Evolutionary conservation across 2,888 invertebrate species (phyloP), one percentile per base, ranked within the genome.

Genomic region (Cyrtodaria siliqua): DNA sequence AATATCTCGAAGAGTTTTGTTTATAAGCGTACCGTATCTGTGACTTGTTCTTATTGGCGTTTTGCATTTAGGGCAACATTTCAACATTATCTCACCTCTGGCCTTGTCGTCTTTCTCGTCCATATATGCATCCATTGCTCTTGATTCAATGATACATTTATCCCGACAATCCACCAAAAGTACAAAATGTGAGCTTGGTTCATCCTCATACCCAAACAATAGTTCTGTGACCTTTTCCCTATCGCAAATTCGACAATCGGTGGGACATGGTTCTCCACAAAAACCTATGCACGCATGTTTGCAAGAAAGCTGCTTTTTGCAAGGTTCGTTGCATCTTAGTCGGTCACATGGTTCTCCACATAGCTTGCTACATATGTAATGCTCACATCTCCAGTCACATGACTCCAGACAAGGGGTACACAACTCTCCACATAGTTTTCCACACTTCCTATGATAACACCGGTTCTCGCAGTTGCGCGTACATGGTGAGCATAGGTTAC

Each of bases 211-310:
- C 1, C 94, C 94, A 81, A 94, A 93, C 38, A 94, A 91, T 18
- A 94, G 81, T 44, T 89, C 87, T 14, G 75, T 83, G 1, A 82
- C 76, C 44, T 78, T 86, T 6, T 91, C 87, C 24, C 86, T 67
- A 60, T 94, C 87, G 92, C 96, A 96, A n/a, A 90, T 56, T 33
- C 94, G 92, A 92, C 96, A 96, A 63, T 95, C 87, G 44, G 92
- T 91, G 24, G 95, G 95, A 91, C 96, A 96, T 14, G 93, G 95
- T 91, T 96, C 96, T 16, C 95, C 96, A 93, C 96, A 96, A 55
- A 95, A 94, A 14, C 96, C 96, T 89, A 95, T 94, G 92, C 96
- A 89, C 8, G 40, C 49, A 64, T 89, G 89, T 14, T 73, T 75
- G 72, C 96, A 96, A 42, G 83, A 59, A 2, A 93, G 86, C 6